Evolutionary conservation across 2,113 vertebrate species (phyloP).

Genomic region (Caranx melampygus): DNA sequence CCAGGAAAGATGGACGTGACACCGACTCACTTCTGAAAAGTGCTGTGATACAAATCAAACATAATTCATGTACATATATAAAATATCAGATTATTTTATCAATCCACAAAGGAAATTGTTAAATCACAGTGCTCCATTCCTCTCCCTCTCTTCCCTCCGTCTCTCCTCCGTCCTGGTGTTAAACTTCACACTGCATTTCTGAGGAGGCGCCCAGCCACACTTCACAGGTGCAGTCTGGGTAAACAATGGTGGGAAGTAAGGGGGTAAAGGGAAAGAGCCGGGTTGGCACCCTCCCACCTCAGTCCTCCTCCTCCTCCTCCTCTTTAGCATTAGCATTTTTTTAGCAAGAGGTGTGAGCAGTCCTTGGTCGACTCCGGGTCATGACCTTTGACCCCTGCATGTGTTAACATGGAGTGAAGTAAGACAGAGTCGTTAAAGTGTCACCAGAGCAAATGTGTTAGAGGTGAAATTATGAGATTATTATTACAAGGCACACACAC

Average conservation of each 20-base stretch:
- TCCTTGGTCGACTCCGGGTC: conserved; percentile 5
- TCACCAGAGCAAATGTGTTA: background rate
- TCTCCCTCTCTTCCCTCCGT: background rate
- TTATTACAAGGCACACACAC: conserved; percentile 28
- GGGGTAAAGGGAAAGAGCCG: conserved; percentile 39
- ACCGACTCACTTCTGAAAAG: background rate
- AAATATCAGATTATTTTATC: too few species aligned
- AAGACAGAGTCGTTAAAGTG: conserved; percentile 28
- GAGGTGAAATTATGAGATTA: conserved; percentile 27
- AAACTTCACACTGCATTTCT: conserved; percentile 18
- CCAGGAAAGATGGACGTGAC: background rate
- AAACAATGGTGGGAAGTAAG: conserved; percentile 33
- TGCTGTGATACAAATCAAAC: too few species aligned
- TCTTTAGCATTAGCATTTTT: conserved; percentile 55
- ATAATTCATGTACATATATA: too few species aligned
- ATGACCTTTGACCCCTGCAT: conserved; percentile 26
- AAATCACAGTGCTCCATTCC: too few species aligned
- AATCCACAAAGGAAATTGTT: too few species aligned
- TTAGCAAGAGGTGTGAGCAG: conserved; percentile 29
- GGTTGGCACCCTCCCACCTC: background rate
- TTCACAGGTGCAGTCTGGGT: conserved; percentile 59
- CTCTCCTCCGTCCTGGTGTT: conserved; percentile 13
- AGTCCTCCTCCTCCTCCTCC: background rate
- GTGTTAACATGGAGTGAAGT: conserved; percentile 12
- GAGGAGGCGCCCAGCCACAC: background rate